Evolutionary conservation across 2,797 vertebrate genomes (phyloP), one percentile per base, ranked within the genome.

Genomic region (Sebastes matsubarae): DNA sequence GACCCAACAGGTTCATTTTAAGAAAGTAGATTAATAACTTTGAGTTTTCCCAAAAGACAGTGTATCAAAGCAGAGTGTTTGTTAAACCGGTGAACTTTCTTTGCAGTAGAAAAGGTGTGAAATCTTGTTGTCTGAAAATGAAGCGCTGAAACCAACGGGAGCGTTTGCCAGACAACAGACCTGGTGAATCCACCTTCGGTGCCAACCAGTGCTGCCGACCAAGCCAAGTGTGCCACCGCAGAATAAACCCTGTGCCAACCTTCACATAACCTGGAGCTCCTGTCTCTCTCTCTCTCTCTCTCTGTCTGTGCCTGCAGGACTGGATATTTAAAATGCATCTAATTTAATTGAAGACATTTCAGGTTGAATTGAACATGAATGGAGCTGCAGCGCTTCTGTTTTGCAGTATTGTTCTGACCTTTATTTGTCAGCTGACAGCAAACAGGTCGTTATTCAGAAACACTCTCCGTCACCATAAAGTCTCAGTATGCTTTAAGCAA

Each of bases 101-200:
- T 69, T 72, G 25, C 71, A n/a, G 13, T 2, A 7, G 12, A 66
- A 55, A 60, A 36, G 29, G 77, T 65, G 71, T 68, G 59, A 84
- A 79, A 59, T 25, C 8, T 1, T 68, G 38, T 30, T 4, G 14
- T 38, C 36, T 38, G 38, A 20, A 50, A 50, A 50, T 50, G 1
- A 75, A 52, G 57, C n/a, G 30, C 14, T 72, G 27, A 72, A 55
- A 68, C 69, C 50, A 30, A 54, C 60, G 30, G 68, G 5, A 68
- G 24, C 12, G 8, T 30, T 32, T 81, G 52, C 32, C 69, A 87
- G 24, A 84, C 50, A 58, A 34, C 68, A 79, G 34, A 73, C 7
- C 0, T 13, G 65, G 34, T 38, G 32, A 69, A 30, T 60, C 27
- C 60, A 34, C 25, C 12, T 3, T 1, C 65, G 6, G 74, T n/a